Evolutionary conservation across 2,797 vertebrate genomes (phyloP), one percentile per base, ranked within the genome.

Genomic region (Parotocinclus haroldoi): DNA sequence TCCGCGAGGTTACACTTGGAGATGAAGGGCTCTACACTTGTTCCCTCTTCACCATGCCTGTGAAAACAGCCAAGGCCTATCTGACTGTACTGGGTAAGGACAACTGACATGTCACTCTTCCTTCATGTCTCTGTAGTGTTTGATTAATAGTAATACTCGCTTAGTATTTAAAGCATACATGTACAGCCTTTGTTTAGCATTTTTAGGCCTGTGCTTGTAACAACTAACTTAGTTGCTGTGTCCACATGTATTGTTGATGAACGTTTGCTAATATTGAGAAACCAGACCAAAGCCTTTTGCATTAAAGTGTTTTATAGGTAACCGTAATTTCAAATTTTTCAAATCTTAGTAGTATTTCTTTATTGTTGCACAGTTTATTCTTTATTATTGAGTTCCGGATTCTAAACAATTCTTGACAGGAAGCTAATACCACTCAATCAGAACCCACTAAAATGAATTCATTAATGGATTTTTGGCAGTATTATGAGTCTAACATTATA

Each of bases 11-110:
- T 71, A 87, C 91, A 3, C 90, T 99, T 81, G 88, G 91, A 0
- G 96, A 99, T 50, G 97, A 99, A 82, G 97, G 97, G 70, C 92
- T 94, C 80, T 99, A 99, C 81, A 99, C 97, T 81, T 99, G 97
- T 74, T 98, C 96, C 14, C 92, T 99, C 74, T 99, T 99, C 89
- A 99, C 97, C 62, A 98, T 98, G 96, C 96, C 97, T 19, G 94
- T 99, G 84, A 97, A 95, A 88, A 98, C 93, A 48, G 95, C 96
- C 84, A 98, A 94, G 87, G 95, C 97, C 85, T 98, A 93, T 86
- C 90, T 99, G 77, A 98, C 94, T 0, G 95, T 99, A 58, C 87
- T 99, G 0, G 96, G 97, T 99, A 79, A 94, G 96, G 61, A 38
- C 18, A 38, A 45, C 66, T 14, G 13, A 46, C 38, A 65, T 14